Base-by-base conservation (phyloP, 2,888 invertebrate genomes). In the Campoplex nolae region DNA sequence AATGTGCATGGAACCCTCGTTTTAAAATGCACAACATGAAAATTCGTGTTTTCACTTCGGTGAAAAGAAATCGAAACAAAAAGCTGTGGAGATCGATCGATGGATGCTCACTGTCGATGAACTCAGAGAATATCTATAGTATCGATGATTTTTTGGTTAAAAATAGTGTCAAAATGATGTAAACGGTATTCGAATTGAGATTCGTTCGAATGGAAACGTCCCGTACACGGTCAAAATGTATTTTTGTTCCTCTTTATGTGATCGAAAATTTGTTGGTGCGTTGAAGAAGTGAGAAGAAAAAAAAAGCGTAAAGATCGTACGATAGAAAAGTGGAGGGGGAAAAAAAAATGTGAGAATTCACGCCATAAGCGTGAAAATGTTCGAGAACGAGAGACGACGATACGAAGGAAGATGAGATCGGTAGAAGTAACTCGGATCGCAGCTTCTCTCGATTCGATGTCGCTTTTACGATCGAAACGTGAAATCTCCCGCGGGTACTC, bases 381-480 rank as follows among this genome's bases (percentile, higher is more conserved):
- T 79, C 51, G 35, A 79, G 23, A 38, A 45, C 28, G 77, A 70
- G 32, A 23, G 23, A 23, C 23, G 0, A 74, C 42, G 58, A 81
- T 70, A 70, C 80, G 77, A 73, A 48, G 77, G 73, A 74, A 74
- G 80, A 77, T 76, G 65, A 86, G 70, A 82, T 82, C 82, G 70
- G 62, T 62, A 77, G 70, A 77, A 82, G 82, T 68, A 75, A 56
- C 71, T 75, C 65, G 78, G 84, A 84, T 82, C 82, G 84, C 54
- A 70, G 84, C 54, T 84, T 58, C 70, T 79, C 83, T 84, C 87
- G 79, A 87, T 87, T 87, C 86, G 78, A 84, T 67, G 87, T 87
- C 75, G 78, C 82, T 84, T 87, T 87, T 87, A 87, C 87, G 87
- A 87, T 87, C 87, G 87, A 84, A 81, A 85, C 87, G 87, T 87